Base-by-base conservation (phyloP, 2,888 invertebrate genomes). In the Drosophila borborema region DNA sequence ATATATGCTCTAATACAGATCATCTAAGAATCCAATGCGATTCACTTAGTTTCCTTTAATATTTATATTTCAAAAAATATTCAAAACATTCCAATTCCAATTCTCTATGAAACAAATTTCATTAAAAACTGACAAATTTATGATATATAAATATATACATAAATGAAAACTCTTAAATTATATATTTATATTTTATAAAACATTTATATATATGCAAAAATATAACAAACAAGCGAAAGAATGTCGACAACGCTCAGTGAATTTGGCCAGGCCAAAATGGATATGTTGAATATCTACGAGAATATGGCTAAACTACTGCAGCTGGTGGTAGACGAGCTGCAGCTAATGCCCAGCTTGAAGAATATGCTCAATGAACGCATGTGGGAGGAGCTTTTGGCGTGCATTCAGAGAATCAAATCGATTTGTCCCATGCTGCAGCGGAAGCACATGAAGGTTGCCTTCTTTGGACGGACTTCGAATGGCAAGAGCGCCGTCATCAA, bases 401-500 rank as follows among this genome's bases (percentile, higher is more conserved):
- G 51, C 95, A 95, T 85, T 95, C 95, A 36, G 59, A 98, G 98
- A 93, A 97, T 99, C 36, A 95, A 95, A 75, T 98, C 97, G 16
- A 99, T 99, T 86, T 95, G 96, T 85, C 98, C 99, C 94, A 99
- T 99, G 46, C 95, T 99, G 82, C 95, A 96, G 76, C 94, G 99
- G 66, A 99, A 99, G 95, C 98, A 99, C 94, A 99, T 99, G 99
- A 99, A 99, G 94, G 93, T 94, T 1, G 95, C 94, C 8, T 95
- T 95, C 80, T 95, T 95, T 79, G 95, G 95, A 2, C 91, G 99
- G 90, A 99, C 99, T 5, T 99, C 99, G 74, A 99, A 99, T 94
- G 99, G 99, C 53, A 99, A 99, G 93, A 99, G 99, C 93, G 98
- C 99, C 3, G 99, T 99, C 20, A 99, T 99, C 83, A 99, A 99